Evolutionary conservation across 2,797 vertebrate species (phyloP), one percentile per base, ranked within the genome.

Genomic region (Delichon dasypus): DNA sequence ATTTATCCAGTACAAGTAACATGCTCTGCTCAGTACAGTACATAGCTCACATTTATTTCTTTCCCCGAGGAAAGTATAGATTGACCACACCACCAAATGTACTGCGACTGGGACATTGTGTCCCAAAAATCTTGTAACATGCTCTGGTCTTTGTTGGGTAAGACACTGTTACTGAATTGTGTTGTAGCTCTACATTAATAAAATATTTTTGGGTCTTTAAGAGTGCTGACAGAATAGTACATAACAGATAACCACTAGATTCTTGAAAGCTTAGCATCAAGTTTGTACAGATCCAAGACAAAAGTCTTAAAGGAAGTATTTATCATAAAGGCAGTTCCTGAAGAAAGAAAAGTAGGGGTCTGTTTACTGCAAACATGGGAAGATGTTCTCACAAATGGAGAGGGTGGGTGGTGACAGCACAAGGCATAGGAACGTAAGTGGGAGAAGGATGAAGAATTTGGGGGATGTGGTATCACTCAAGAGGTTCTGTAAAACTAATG

Each of bases 401-500:
- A 15, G 23, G 15, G 32, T 70, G 66, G 64, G 45, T 85, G 48
- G 77, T 42, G 64, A 92, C 85, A 94, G 88, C 74, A 45, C 45
- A 89, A 53, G 40, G 67, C 79, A 64, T 13, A 85, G 50, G 71
- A 88, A 89, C 23, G 0, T 32, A 84, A 88, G 38, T 68, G 66
- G 60, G 73, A 94, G 64, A 93, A 82, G 72, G 88, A 87, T 79
- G 19, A 88, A 90, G 78, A 90, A 42, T 85, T 66, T 82, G 47
- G 64, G 85, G 57, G 77, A 95, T 89, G 88, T 3, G 16, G 86
- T 94, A 93, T 82, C 91, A 93, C 45, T 16, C 82, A 89, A 90
- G 71, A 94, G 94, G 88, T 94, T 94, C 88, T 83, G 65, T 92
- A 94, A 91, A 94, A 94, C 84, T 90, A 94, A 94, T 89, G 90